These are phyloP conservation scores for Automeris io DNA, from an alignment of 2,888 invertebrate species.

Conservation along the genomic window DNA sequence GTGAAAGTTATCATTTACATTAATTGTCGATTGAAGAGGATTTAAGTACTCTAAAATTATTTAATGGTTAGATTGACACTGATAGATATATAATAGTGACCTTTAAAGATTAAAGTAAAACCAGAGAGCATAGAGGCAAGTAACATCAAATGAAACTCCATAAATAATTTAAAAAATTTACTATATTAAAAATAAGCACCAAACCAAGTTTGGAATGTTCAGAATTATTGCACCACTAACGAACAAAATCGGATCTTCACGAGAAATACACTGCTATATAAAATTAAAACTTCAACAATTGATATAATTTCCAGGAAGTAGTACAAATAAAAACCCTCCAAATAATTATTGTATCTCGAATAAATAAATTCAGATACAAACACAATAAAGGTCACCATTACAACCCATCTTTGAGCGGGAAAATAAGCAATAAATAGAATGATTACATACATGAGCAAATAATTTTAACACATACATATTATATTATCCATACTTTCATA, in stretches of 20 bases:
- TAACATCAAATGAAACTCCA: slow-evolving; percentile 58
- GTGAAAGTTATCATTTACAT: slow-evolving; percentile 37
- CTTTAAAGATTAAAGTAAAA: slow-evolving; percentile 40
- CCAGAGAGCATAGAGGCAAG: slow-evolving; percentile 50
- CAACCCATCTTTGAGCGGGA: slow-evolving; percentile 21
- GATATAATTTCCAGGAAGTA: slow-evolving; percentile 23
- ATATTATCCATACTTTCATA: slow-evolving; percentile 33
- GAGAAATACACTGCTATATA: slow-evolving; percentile 25
- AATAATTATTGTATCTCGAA: slow-evolving; percentile 31
- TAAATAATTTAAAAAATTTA: slow-evolving; percentile 60
- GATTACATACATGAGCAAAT: slow-evolving; percentile 13
- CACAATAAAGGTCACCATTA: slow-evolving; percentile 73
- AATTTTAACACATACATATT: slow-evolving; percentile 25
- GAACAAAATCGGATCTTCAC: slow-evolving; percentile 54
- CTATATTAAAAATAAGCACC: slow-evolving; percentile 72
- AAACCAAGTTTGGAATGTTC: slow-evolving; percentile 75
- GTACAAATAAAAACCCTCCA: slow-evolving; percentile 25
- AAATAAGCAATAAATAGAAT: slow-evolving; percentile 9
- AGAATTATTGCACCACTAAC: slow-evolving; percentile 69
- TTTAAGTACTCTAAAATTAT: slow-evolving; percentile 30
- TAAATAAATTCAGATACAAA: slow-evolving; percentile 52
- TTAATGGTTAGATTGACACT: slow-evolving; percentile 8
- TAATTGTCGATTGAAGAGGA: slow-evolving; percentile 10
- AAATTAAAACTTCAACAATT: slow-evolving; percentile 25
- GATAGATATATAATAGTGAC: slow-evolving; percentile 48